Evolutionary conservation across 2,888 invertebrate genomes (phyloP).

Genomic region (Drosophila suboccidentalis): DNA sequence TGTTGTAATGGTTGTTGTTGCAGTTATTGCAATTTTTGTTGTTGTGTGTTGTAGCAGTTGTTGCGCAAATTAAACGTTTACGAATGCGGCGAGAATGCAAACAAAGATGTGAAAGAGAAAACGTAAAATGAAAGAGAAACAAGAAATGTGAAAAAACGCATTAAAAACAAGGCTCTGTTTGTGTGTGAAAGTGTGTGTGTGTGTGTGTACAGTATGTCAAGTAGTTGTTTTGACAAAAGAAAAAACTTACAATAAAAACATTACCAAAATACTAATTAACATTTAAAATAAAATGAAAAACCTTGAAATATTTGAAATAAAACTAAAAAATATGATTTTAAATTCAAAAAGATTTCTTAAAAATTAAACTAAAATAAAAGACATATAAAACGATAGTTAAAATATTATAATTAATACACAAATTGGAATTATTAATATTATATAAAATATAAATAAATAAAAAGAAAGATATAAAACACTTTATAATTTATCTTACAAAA

Average conservation of each 20-base stretch:
- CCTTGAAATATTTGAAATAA: no score
- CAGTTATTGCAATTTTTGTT: no score
- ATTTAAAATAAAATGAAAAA: no score
- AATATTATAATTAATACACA: no score
- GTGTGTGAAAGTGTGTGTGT: constrained; percentile 5
- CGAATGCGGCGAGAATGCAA: constrained; percentile 61
- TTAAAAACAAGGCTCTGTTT: constrained; percentile 43
- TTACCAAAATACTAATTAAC: no score
- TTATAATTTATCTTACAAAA: no score
- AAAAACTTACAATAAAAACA: no score
- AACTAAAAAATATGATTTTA: no score
- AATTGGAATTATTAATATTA: no score
- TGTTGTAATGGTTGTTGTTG: constrained; percentile 23
- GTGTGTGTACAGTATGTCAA: neutral
- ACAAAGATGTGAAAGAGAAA: constrained; percentile 62
- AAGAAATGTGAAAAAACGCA: constrained; percentile 26
- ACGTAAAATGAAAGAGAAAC: constrained; percentile 41
- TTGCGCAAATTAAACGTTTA: constrained; percentile 57
- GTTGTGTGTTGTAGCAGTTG: constrained; percentile 24
- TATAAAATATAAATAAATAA: neutral
- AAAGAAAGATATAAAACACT: neutral
- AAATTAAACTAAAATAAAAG: no score
- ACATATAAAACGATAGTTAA: no score
- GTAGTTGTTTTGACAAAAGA: neutral
- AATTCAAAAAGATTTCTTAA: no score